These are phyloP conservation scores for Drosophila diplacantha DNA, from an alignment of 2,888 invertebrate species.

Conservation along the genomic window DNA sequence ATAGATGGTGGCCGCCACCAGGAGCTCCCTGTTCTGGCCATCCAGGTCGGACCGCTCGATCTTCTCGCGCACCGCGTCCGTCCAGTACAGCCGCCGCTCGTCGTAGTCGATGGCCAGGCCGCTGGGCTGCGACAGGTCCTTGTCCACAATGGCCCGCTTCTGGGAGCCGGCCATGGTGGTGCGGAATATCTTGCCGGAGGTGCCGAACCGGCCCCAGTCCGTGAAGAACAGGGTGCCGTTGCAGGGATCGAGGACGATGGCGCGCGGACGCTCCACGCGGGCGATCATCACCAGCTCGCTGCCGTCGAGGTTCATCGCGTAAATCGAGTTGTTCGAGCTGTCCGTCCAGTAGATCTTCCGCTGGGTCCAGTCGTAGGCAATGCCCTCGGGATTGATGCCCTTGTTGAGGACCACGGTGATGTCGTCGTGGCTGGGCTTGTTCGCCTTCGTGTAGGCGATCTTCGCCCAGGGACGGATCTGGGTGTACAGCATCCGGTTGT, in stretches of 20 bases:
- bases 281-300: conserved; percentile 93
- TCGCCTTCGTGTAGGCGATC: conserved; percentile 88
- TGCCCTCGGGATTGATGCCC: conserved; percentile 94
- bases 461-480: conserved; percentile 94
- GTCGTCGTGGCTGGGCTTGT: conserved; percentile 82
- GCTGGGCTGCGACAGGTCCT: conserved; percentile 95
- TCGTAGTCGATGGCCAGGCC: conserved; percentile 97
- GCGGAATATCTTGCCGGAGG: conserved; percentile 94
- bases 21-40: conserved; percentile 89
- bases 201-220: conserved; percentile 96
- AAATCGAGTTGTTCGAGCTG: conserved; percentile 94
- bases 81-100: conserved; percentile 96
- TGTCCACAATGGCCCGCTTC: conserved; percentile 91
- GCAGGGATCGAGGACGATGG: conserved; percentile 98
- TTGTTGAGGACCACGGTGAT: conserved; percentile 85
- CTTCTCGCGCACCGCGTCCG: conserved; percentile 96
- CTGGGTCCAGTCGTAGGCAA: conserved; percentile 98
- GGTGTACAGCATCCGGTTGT: conserved; percentile 92
- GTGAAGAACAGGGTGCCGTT: conserved; percentile 96
- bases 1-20: conserved; percentile 94
- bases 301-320: conserved; percentile 95
- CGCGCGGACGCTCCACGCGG: conserved; percentile 93
- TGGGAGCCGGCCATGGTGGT: conserved; percentile 98
- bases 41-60: conserved; percentile 95
- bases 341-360: conserved; percentile 99